Evolutionary conservation across 53 echinoderm and acorn worm genomes (phyloP).

Genomic region (Hippasteria phrygiana): DNA sequence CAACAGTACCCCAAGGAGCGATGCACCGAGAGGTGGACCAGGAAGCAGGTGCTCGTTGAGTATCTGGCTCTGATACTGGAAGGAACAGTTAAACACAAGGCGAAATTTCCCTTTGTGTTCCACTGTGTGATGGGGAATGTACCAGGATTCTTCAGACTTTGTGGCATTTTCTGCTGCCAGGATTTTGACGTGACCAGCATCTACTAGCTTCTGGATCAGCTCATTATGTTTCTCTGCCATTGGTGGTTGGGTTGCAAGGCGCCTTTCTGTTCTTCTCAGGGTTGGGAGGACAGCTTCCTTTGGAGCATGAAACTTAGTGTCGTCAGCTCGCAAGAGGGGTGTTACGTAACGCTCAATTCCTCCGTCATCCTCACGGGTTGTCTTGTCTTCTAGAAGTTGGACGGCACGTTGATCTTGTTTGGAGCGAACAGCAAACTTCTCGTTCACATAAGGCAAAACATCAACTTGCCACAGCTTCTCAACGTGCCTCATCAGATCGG

Average conservation of each 20-base stretch:
- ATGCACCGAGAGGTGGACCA: slow-evolving; percentile 33
- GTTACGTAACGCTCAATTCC: slow-evolving; percentile 27
- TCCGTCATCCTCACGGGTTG: background rate
- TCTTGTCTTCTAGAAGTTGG: slow-evolving; percentile 28
- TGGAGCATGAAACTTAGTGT: slow-evolving; percentile 17
- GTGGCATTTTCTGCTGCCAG: slow-evolving; percentile 19
- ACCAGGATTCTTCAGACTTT: slow-evolving; percentile 58
- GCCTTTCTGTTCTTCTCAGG: background rate
- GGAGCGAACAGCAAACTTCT: slow-evolving; percentile 31
- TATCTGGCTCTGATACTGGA: slow-evolving; percentile 13
- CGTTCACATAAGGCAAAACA: background rate
- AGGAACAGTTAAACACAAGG: slow-evolving; percentile 68
- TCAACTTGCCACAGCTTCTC: slow-evolving; percentile 32
- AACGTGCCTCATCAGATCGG: slow-evolving; percentile 9
- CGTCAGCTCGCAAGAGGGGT: slow-evolving; percentile 21
- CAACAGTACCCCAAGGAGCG: slow-evolving; percentile 26
- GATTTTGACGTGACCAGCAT: slow-evolving; percentile 30
- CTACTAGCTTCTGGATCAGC: slow-evolving; percentile 38
- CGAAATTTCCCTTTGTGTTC: slow-evolving; percentile 29
- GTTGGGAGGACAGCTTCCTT: slow-evolving; percentile 30
- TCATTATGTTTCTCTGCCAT: slow-evolving; percentile 22
- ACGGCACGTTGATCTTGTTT: slow-evolving; percentile 45
- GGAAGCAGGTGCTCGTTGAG: slow-evolving; percentile 36
- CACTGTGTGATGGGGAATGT: slow-evolving; percentile 54
- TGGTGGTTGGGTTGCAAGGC: background rate